A percentile compares a stretch with the other conserved stretches of the same genome.
These are phyloP conservation scores for Mystacornis crossleyi DNA, from an alignment of 2,113 vertebrate species.

Conservation along the genomic window DNA sequence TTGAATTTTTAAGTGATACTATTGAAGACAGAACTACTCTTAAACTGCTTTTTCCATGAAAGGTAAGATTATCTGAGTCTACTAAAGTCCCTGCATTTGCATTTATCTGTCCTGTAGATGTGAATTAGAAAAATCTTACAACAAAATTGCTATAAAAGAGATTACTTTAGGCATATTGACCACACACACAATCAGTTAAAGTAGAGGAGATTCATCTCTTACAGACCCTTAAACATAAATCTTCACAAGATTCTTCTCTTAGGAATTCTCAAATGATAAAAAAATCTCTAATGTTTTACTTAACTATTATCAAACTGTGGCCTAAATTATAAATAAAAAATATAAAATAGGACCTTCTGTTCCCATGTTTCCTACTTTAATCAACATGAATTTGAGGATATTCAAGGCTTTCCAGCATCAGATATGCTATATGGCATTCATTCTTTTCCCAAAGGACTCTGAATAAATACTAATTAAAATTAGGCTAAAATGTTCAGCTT, in stretches of 20 bases:
- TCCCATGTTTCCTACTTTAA: conserved; percentile 12
- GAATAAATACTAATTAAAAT: conserved; percentile 52
- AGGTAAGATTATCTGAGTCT: background rate
- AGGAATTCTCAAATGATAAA: background rate
- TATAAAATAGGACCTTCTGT: background rate
- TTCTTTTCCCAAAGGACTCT: conserved; percentile 1
- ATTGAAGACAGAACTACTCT: background rate
- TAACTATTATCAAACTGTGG: background rate
- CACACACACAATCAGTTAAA: background rate
- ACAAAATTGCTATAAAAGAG: background rate
- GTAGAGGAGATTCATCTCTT: background rate
- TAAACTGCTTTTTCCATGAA: background rate
- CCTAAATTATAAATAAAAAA: background rate
- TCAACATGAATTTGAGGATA: background rate
- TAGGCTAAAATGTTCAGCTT: background rate
- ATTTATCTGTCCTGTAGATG: background rate
- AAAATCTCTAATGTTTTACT: background rate
- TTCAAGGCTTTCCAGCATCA: background rate
- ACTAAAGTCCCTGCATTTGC: background rate
- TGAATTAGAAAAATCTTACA: background rate
- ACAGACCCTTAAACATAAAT: background rate
- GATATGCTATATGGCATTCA: background rate
- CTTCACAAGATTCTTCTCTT: background rate
- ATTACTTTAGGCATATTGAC: background rate
- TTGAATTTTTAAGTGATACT: background rate